These are phyloP conservation scores for Gadopsis bispinosus DNA, from an alignment of 2,797 vertebrate species.

Conservation along the genomic window DNA sequence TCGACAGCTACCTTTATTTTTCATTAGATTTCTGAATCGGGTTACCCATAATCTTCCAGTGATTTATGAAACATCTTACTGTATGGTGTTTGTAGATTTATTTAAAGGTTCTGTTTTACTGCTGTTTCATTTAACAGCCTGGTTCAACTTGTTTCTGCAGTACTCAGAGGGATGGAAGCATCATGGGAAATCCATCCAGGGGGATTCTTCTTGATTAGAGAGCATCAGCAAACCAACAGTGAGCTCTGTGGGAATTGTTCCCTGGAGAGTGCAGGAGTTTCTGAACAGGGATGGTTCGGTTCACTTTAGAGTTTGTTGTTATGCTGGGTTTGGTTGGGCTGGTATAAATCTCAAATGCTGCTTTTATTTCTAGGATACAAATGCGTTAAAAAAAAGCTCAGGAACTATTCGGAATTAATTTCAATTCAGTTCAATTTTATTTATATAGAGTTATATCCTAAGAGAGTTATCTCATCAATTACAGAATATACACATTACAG, in stretches of 20 bases:
- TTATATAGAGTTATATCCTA: too few relatives aligned
- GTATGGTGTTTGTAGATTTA: background rate
- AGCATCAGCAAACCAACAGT: constrained; percentile 21
- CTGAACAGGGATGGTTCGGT: constrained; percentile 18
- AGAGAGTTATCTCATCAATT: too few relatives aligned
- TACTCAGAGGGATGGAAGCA: constrained; percentile 1
- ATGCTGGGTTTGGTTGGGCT: constrained; percentile 6
- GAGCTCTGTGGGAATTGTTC: constrained; percentile 21
- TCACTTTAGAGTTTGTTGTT: constrained; percentile 20
- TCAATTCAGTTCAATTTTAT: too few relatives aligned
- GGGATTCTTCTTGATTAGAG: constrained; percentile 28
- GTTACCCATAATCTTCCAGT: constrained; percentile 9
- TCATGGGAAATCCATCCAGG: constrained; percentile 9
- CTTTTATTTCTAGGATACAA: background rate
- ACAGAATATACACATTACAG: background rate
- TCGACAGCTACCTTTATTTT: background rate
- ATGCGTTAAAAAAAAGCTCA: background rate
- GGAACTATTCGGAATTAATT: constrained; percentile 16
- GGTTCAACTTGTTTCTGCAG: background rate
- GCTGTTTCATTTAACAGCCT: constrained; percentile 4
- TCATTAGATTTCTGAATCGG: constrained; percentile 7
- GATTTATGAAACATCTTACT: constrained; percentile 16
- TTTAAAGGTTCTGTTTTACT: constrained; percentile 5
- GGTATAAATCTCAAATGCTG: constrained; percentile 12
- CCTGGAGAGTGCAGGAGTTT: constrained; percentile 15